phyloP scores from a whole-genome alignment of 2,797 vertebrate genomes.

The Eupleurogrammus muticus region DNA sequence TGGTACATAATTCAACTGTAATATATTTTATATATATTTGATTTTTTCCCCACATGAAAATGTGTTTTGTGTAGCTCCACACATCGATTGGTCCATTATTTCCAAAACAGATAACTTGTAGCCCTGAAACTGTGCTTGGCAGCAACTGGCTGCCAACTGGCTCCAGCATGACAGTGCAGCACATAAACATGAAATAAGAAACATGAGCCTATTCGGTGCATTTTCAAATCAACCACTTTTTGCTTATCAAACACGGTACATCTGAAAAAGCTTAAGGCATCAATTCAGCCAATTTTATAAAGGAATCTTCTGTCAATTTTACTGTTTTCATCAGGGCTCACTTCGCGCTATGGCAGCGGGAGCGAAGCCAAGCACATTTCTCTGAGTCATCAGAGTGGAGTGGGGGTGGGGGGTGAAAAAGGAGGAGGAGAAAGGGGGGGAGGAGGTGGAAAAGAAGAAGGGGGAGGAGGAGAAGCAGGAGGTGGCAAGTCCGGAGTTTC shows the following conservation, averaged over 20 bases:
- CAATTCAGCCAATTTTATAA: conserved; percentile 57
- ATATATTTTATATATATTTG: neutral
- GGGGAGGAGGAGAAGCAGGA: conserved; percentile 60
- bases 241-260: conserved; percentile 59
- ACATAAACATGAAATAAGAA: conserved; percentile 49
- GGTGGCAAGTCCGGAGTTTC: conserved; percentile 76
- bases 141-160: conserved; percentile 30
- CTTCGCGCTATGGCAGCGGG: conserved; percentile 65
- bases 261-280: conserved; percentile 68
- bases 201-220: conserved; percentile 42
- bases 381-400: conserved; percentile 79
- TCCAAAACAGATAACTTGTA: conserved; percentile 16
- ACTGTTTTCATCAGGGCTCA: conserved; percentile 65
- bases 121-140: conserved; percentile 42
- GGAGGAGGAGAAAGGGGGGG: neutral
- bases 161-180: conserved; percentile 46
- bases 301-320: conserved; percentile 73
- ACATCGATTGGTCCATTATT: neutral
- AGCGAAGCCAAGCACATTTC: conserved; percentile 81
- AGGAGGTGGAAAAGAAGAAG: conserved; percentile 17
- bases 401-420: conserved; percentile 16
- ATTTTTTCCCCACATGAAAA: neutral
- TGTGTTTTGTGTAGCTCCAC: neutral
- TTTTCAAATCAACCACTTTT: conserved; percentile 45
- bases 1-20: no score